phyloP scores from a whole-genome alignment of 2,797 vertebrate species.

The Poeciliopsis turneri region DNA sequence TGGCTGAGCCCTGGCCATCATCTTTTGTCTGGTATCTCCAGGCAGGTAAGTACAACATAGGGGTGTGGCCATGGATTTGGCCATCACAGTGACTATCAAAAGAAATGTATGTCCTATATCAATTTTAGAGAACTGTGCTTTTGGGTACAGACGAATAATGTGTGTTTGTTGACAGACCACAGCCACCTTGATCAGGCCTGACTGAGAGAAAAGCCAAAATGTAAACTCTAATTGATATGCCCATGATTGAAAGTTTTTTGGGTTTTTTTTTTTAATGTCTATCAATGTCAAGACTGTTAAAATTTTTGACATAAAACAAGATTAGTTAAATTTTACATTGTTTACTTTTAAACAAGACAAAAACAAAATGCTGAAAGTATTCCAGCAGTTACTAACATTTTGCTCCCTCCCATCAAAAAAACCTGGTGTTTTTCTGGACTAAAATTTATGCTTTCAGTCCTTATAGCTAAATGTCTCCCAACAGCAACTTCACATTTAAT shows the following conservation, averaged over 20 bases:
- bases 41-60: too few relatives aligned
- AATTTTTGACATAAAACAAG: neutral
- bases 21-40: too few relatives aligned
- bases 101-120: neutral
- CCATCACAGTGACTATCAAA: neutral
- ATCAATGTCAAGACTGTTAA: neutral
- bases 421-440: neutral
- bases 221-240: too few relatives aligned
- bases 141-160: neutral
- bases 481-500: slow-evolving; percentile 1
- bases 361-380: neutral
- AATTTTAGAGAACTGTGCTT: neutral
- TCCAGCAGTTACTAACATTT: neutral
- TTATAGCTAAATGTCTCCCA: slow-evolving; percentile 2
- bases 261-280: neutral
- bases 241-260: too few relatives aligned
- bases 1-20: too few relatives aligned
- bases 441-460: slow-evolving; percentile 8
- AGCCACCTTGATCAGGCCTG: too few relatives aligned
- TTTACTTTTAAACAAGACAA: neutral
- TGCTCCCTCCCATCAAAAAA: neutral
- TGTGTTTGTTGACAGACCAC: neutral
- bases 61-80: too few relatives aligned
- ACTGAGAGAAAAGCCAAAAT: too few relatives aligned
- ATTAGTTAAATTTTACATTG: neutral